These are phyloP conservation scores for Sympetrum striolatum DNA, from an alignment of 2,888 invertebrate genomes.

Conservation along the genomic window DNA sequence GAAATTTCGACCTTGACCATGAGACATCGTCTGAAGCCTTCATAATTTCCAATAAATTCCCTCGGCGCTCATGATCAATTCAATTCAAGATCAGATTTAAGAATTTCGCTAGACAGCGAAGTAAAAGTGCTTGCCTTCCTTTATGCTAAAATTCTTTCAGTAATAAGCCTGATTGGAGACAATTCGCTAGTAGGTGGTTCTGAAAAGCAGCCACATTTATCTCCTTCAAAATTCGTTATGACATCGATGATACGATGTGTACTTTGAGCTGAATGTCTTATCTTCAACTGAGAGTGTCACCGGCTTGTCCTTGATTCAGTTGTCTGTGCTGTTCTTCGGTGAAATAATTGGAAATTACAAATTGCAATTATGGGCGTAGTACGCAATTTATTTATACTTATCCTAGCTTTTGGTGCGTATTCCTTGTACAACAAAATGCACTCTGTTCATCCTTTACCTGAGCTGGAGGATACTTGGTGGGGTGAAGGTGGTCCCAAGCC, in stretches of 20 bases:
- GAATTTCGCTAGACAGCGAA: too few relatives aligned
- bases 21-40: too few relatives aligned
- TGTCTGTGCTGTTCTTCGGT: neutral
- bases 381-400: neutral
- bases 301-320: neutral
- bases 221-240: neutral
- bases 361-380: neutral
- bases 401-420: neutral
- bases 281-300: neutral
- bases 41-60: too few relatives aligned
- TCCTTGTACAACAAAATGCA: neutral
- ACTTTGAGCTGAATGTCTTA: neutral
- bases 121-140: too few relatives aligned
- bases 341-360: neutral
- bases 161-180: too few relatives aligned
- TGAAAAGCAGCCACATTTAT: neutral
- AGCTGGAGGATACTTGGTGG: slow-evolving; percentile 31
- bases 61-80: too few relatives aligned
- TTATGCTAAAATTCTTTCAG: too few relatives aligned
- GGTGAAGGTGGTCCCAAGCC: slow-evolving; percentile 1
- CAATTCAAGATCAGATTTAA: too few relatives aligned
- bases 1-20: too few relatives aligned
- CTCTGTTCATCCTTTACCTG: neutral
- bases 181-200: too few relatives aligned
- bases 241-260: neutral